phyloP scores from a whole-genome alignment of 2,113 vertebrate genomes.

The Suricata suricatta region DNA sequence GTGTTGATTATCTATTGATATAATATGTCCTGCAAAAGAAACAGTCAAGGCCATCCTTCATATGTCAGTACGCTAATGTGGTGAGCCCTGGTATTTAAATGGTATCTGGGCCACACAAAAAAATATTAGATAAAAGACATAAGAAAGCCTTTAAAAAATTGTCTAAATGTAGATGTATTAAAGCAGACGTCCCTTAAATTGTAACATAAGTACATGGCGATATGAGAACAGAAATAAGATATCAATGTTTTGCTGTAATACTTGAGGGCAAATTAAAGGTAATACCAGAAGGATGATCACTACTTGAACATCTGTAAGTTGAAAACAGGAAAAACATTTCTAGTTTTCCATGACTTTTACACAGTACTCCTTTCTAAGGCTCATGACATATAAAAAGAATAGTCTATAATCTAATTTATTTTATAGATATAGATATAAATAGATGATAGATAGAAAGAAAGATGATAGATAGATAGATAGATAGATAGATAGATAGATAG shows the following conservation, averaged over 20 bases:
- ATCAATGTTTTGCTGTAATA: background rate
- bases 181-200: background rate
- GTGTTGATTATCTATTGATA: background rate
- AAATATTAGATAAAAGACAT: background rate
- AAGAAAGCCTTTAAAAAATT: background rate
- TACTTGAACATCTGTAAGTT: background rate
- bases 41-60: background rate
- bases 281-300: background rate
- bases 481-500: too few relatives aligned
- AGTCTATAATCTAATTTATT: too few relatives aligned
- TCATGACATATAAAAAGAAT: too few relatives aligned
- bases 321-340: background rate
- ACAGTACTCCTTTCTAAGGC: too few relatives aligned
- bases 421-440: too few relatives aligned
- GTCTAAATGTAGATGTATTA: background rate
- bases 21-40: background rate
- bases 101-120: background rate
- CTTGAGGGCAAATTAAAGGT: background rate
- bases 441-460: too few relatives aligned
- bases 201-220: background rate
- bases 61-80: fast-evolving
- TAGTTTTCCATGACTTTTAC: too few relatives aligned
- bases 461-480: too few relatives aligned
- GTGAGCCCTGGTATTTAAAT: background rate
- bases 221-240: background rate